Evolutionary conservation across 2,113 vertebrate genomes (phyloP), one percentile per base, ranked within the genome.

Genomic region (Gadus macrocephalus): DNA sequence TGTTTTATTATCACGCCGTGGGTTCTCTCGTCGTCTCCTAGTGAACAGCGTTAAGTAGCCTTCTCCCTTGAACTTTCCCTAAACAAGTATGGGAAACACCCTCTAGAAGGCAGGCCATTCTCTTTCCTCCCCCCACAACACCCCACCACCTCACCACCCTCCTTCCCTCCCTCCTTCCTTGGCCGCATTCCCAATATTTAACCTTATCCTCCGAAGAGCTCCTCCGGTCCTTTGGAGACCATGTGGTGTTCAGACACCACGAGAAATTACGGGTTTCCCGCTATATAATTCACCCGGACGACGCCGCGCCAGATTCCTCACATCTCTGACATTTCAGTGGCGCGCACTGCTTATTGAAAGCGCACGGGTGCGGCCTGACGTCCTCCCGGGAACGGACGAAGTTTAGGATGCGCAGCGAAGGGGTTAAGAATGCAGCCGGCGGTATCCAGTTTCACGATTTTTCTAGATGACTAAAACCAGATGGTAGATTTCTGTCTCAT

Each of bases 391-490:
- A 70, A 53, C 31, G 56, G 4, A 28, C 12, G 8, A 49, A 1
- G 42, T 35, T 35, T 35, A 35, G 62, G 17, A 31, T 67, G 77
- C 73, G 60, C 56, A 69, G 0, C 15, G 67, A 73, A 89, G 79
- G 83, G 77, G 86, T 87, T 84, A 89, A 70, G 75, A 80, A 75
- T 42, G 56, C 70, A 75, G 53, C 65, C 1, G 42, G 35, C 12
- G 84, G 89, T 88, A 82, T 91, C 88, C 74, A 9, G 64, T 91
- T 91, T 86, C 89, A 86, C 79, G 82, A 86, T 86, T 83, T 86
- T 82, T 62, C 69, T 70, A 72, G 83, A 86, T 87, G 87, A 89
- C 83, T 80, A 6, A 20, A 73, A 80, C 70, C 88, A 89, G 88
- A 89, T 85, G 87, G 80, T 61, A 75, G 67, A 49, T 35, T 35